Evolutionary conservation across 2,113 vertebrate species (phyloP), one percentile per base, ranked within the genome.

Genomic region (Taurulus bubalis): DNA sequence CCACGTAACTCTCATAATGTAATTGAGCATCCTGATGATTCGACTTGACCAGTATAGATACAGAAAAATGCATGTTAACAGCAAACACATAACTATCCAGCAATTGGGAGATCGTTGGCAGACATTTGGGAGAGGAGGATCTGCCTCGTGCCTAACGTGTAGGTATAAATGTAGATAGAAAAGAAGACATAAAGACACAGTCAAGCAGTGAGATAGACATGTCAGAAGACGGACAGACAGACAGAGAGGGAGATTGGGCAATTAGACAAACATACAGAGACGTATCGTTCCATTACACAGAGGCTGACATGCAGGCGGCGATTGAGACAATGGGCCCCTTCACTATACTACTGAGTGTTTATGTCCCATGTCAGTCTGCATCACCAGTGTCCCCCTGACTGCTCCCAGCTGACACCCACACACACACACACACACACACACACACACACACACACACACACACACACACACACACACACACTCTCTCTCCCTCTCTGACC

Each of bases 321-420:
- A 66, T 2, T 12, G 79, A 91, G 89, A 94, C 93, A 94, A 93
- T 91, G 88, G 87, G 77, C 80, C 79, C 92, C 92, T 92, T 94
- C 90, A 94, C 79, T n/a, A 38, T 62, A 63, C 80, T 58, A 75
- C 87, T 77, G 78, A 82, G 87, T 92, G 92, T 93, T 93, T 93
- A 93, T 86, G 91, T 92, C 87, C 90, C 89, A 79, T 45, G 89
- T 94, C 93, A 93, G 89, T 93, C 90, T 85, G 79, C 87, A 92
- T 91, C 90, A 92, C 76, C 84, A 91, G 82, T 91, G 92, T 92
- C 92, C 89, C 90, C 77, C 80, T 91, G 90, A 94, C 90, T 92
- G 82, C 79, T 91, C 85, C 87, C 93, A 91, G 90, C 89, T 91
- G 86, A 91, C 77, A 24, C 36, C 73, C 42, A 26, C 55, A 71